These are phyloP conservation scores for Darevskia mixta DNA, from an alignment of 2,797 vertebrate genomes.

Conservation along the genomic window DNA sequence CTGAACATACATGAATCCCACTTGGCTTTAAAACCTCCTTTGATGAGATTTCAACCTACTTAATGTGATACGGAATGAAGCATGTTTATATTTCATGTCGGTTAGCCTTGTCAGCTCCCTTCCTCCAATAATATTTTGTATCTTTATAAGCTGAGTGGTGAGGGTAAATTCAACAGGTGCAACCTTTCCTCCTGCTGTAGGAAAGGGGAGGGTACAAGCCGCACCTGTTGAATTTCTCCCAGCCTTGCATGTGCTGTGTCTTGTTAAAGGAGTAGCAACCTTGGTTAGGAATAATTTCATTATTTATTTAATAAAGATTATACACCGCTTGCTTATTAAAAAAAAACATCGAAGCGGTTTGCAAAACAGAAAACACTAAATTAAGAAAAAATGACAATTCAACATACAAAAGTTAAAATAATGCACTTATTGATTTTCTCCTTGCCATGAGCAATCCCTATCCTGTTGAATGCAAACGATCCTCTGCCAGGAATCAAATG, in stretches of 20 bases:
- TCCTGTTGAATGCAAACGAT: background rate
- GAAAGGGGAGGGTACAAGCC: background rate
- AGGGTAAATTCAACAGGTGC: background rate
- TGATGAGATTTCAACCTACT: background rate
- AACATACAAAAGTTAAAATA: no score
- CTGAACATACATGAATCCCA: background rate
- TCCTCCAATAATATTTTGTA: background rate
- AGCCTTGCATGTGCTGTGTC: background rate
- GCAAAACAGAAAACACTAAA: no score
- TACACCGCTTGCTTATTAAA: no score
- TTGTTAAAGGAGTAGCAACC: background rate
- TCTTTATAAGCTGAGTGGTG: background rate
- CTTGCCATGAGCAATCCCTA: background rate
- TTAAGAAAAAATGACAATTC: no score
- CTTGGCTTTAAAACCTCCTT: background rate
- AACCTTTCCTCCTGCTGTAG: background rate
- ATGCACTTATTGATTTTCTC: background rate
- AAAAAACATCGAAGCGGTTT: no score
- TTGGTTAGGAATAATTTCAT: background rate
- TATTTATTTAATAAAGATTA: no score
- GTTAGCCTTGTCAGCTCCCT: background rate
- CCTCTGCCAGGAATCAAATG: background rate
- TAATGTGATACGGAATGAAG: background rate
- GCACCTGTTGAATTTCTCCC: background rate
- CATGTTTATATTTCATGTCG: background rate